These are phyloP conservation scores for Eidolon helvum DNA, from an alignment of 2,113 vertebrate species.

Conservation along the genomic window DNA sequence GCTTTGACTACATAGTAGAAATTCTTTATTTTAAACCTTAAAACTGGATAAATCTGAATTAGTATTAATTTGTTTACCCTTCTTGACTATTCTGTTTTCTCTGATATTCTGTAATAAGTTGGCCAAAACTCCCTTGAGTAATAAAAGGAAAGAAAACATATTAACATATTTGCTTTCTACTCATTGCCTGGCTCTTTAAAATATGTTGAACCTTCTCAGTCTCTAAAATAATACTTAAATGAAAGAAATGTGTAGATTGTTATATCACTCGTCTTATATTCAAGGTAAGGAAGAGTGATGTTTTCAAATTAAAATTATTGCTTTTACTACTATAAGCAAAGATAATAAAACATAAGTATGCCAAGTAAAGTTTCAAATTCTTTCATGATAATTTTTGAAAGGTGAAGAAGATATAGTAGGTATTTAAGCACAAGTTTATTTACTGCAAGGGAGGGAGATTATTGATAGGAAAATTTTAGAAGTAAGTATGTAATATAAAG, in stretches of 20 bases:
- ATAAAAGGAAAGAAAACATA: neutral
- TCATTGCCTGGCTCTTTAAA: neutral
- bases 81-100: neutral
- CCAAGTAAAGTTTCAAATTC: neutral
- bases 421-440: neutral
- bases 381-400: neutral
- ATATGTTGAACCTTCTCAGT: neutral
- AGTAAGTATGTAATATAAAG: neutral
- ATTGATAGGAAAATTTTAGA: neutral
- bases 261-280: neutral
- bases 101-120: neutral
- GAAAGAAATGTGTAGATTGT: neutral
- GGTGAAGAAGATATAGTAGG: neutral
- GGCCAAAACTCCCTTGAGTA: rapidly evolving
- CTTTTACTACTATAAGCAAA: neutral
- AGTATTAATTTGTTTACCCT: neutral
- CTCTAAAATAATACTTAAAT: neutral
- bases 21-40: neutral
- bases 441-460: neutral
- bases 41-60: neutral
- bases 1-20: neutral
- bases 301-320: neutral
- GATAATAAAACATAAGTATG: neutral
- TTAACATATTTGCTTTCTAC: neutral
- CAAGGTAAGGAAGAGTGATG: neutral